These are phyloP conservation scores for Notarius lentiginosus DNA, from an alignment of 2,113 vertebrate genomes.

Conservation along the genomic window DNA sequence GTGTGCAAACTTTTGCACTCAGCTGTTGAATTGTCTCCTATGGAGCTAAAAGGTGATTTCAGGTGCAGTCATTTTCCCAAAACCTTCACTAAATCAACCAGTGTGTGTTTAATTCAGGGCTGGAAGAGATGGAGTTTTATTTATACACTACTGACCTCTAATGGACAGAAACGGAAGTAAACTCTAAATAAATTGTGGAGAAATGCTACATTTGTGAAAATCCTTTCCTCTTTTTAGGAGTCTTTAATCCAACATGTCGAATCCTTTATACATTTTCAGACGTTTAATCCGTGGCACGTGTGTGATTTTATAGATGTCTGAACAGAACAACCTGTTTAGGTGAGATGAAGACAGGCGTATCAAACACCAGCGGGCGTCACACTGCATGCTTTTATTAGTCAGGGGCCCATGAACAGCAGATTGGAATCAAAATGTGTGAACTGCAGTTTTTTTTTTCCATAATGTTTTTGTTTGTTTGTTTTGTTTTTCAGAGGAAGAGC, in stretches of 20 bases:
- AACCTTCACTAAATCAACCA: not conserved
- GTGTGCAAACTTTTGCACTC: not conserved
- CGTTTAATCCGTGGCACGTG: not conserved
- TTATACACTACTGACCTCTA: conserved; percentile 40
- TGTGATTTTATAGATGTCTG: not conserved
- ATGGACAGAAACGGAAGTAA: conserved; percentile 27
- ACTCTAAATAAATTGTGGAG: not conserved
- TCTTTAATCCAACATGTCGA: not conserved
- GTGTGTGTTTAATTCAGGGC: not conserved
- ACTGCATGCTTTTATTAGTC: not conserved
- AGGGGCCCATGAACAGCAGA: not conserved
- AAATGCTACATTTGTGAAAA: not conserved
- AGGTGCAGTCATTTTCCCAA: not conserved
- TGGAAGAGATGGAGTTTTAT: not conserved
- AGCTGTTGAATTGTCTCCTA: not conserved
- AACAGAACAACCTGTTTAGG: not conserved
- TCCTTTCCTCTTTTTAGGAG: not conserved
- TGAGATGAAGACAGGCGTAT: not conserved
- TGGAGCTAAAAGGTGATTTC: not conserved
- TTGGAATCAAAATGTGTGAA: not conserved
- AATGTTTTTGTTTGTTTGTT: conserved; percentile 11
- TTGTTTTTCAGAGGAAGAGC: conserved; percentile 79
- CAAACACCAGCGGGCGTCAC: not conserved
- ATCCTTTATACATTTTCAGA: not conserved
- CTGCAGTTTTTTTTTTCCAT: not conserved